phyloP scores from a whole-genome alignment of 2,888 invertebrate genomes.

The Cyclophora albipunctata region DNA sequence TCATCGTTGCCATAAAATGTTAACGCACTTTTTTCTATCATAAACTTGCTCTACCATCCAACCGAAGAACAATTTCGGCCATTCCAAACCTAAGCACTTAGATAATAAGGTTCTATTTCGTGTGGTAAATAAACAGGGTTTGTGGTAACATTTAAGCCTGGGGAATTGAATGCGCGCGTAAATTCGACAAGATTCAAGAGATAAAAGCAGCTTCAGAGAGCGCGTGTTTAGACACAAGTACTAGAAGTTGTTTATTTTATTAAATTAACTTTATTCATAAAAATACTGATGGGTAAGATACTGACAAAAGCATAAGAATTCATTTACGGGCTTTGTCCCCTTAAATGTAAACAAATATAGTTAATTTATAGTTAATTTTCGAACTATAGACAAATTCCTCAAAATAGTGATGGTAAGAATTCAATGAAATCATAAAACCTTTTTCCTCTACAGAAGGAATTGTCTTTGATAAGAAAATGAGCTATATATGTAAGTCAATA shows the following conservation, averaged over 20 bases:
- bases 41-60: constrained; percentile 15
- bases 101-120: constrained; percentile 9
- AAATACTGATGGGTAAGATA: not conserved
- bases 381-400: no score
- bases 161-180: constrained; percentile 32
- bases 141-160: constrained; percentile 10
- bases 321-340: no score
- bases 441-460: no score
- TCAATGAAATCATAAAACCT: no score
- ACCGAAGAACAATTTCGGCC: constrained; percentile 1
- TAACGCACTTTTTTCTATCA: constrained; percentile 25
- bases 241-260: not conserved
- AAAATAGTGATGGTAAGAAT: no score
- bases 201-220: constrained; percentile 22
- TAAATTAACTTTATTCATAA: not conserved
- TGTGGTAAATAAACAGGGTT: not conserved
- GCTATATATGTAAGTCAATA: no score
- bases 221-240: not conserved
- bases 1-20: constrained; percentile 31
- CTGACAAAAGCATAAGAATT: not conserved
- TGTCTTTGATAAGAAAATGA: no score
- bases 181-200: constrained; percentile 28
- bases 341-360: not conserved
- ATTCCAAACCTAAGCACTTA: constrained; percentile 8
- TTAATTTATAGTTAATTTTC: no score